Evolutionary conservation across 23 tunicate species (phyloP), one percentile per base, ranked within the genome.

Genomic region (Halocynthia aurantium): DNA sequence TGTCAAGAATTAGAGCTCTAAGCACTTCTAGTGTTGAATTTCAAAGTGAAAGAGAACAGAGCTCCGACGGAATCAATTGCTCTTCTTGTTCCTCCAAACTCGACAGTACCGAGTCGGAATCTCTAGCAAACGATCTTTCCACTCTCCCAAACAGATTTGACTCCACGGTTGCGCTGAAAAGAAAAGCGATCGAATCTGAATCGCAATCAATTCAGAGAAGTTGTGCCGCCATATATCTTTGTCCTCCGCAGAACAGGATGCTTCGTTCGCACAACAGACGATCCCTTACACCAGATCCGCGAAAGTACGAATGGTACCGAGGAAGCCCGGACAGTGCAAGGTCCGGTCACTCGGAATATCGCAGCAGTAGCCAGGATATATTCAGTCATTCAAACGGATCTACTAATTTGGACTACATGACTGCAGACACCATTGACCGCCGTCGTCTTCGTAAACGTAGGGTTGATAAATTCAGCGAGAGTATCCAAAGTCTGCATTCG

Each of bases 351-450:
- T 31, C 44, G 44, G 44, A 31, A 31, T 31, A 31, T 31, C 44
- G 44, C 1, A 31, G 44, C 44, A 31, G 44, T 31, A 31, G 44
- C 44, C 44, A 31, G 44, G 44, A 31, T 31, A 31, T 31, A 1
- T 31, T 31, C 44, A 31, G 44, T 31, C 44, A 31, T 31, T 31
- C 44, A 31, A 31, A 31, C 44, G 44, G 44, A 31, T 31, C 44
- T 31, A 31, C 44, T 31, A 74, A 64, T 54, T 56, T 74, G 57
- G 78, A 74, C 56, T 17, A 50, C 15, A 54, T 74, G 62, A 74
- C 78, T 10, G 78, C 78, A n/a, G 78, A 74, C 57, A 51, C 78
- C 20, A 74, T 74, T 54, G 64, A 56, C 57, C 63, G 78, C 15
- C n/a, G 78, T 10, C 55, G 62, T 51, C n/a, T 74, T 5, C n/a